These are phyloP conservation scores for Ips nitidus DNA, from an alignment of 1,140 invertebrate species.

Conservation along the genomic window DNA sequence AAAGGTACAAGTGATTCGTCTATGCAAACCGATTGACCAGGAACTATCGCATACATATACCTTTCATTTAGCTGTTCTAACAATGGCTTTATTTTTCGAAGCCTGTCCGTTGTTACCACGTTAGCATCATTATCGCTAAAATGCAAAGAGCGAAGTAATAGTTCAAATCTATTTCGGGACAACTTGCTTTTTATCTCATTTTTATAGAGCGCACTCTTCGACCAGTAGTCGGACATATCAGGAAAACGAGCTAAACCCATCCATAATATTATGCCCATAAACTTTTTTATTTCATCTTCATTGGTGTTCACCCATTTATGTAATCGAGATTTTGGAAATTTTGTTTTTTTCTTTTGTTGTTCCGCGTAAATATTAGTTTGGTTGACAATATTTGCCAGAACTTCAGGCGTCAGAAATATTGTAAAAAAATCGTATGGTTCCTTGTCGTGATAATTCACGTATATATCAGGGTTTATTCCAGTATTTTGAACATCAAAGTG, in stretches of 20 bases:
- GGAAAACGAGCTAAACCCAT: conserved; percentile 15
- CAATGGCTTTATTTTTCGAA: conserved; percentile 15
- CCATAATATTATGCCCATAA: conserved; percentile 12
- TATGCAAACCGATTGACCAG: conserved; percentile 16
- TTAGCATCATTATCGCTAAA: conserved; percentile 22
- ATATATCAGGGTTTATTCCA: not conserved
- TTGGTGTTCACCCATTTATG: conserved; percentile 4
- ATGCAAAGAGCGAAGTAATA: conserved; percentile 6
- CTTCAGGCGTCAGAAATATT: conserved; percentile 1
- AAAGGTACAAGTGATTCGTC: conserved; percentile 30
- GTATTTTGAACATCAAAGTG: not conserved
- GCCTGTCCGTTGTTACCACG: not conserved
- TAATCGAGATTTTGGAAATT: not conserved
- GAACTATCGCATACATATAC: conserved; percentile 11
- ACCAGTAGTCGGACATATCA: conserved; percentile 13
- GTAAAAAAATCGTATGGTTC: conserved; percentile 2
- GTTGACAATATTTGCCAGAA: not conserved
- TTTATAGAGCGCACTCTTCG: conserved; percentile 3
- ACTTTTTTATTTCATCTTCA: not conserved
- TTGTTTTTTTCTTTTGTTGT: not conserved
- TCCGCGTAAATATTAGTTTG: conserved; percentile 6
- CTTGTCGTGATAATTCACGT: not conserved
- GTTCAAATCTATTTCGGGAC: conserved; percentile 17
- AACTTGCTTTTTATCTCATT: conserved; percentile 6
- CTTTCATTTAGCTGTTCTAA: not conserved